Evolutionary conservation across 35 echinoderm and acorn worm genomes (phyloP).

Genomic region (Ophiothrix spiculata): DNA sequence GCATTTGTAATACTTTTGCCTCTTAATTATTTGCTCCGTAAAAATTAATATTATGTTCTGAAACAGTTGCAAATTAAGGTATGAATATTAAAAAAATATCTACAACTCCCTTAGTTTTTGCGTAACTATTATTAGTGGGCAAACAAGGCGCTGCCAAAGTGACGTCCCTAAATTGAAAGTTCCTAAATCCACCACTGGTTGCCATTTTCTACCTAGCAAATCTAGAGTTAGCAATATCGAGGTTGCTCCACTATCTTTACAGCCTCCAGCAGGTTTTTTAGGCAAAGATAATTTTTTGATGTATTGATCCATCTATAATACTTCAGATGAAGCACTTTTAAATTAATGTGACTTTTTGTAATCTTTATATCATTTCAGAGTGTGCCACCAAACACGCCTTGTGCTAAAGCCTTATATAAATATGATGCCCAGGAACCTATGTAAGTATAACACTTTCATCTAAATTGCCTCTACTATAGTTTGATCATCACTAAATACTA

Average conservation of each 20-base stretch:
- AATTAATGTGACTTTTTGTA: constrained; percentile 1
- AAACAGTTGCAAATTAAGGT: too few relatives aligned
- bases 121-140: too few relatives aligned
- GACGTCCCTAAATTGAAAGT: too few relatives aligned
- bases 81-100: too few relatives aligned
- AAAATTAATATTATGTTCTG: too few relatives aligned
- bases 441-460: constrained; percentile 65
- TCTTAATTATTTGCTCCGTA: too few relatives aligned
- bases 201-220: neutral
- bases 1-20: too few relatives aligned
- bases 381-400: constrained; percentile 61
- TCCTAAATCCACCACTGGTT: neutral
- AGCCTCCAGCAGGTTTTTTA: too few relatives aligned
- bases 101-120: too few relatives aligned
- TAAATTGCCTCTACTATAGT: too few relatives aligned
- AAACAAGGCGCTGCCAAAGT: too few relatives aligned
- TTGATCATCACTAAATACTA: too few relatives aligned
- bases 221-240: neutral
- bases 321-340: neutral
- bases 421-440: constrained; percentile 84
- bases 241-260: neutral
- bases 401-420: constrained; percentile 87
- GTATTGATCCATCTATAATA: neutral
- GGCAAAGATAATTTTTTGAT: neutral
- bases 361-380: constrained; percentile 34